Percentiles rank a stretch among this genome's conserved stretches.
These are phyloP conservation scores for Aegypius monachus DNA, from an alignment of 2,113 vertebrate genomes.

Conservation along the genomic window DNA sequence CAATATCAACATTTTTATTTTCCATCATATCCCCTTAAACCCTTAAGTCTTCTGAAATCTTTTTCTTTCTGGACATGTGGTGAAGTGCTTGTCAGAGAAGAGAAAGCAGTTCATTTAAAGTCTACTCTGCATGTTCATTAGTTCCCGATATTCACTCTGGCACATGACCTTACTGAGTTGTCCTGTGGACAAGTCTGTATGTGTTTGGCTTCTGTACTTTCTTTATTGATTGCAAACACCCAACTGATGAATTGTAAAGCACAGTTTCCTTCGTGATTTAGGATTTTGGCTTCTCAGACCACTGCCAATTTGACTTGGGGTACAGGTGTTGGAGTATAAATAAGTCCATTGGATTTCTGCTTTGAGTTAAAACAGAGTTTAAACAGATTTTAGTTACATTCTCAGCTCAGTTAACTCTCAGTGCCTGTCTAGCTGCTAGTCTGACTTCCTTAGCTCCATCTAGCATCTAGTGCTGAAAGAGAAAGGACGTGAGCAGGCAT, in stretches of 20 bases:
- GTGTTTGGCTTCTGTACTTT: background rate
- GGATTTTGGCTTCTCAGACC: background rate
- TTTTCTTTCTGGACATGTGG: background rate
- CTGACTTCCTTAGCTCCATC: background rate
- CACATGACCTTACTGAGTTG: background rate
- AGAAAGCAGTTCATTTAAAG: background rate
- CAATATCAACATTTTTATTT: slow-evolving; percentile 30
- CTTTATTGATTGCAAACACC: slow-evolving; percentile 8
- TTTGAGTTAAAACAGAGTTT: background rate
- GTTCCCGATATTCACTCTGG: background rate
- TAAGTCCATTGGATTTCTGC: background rate
- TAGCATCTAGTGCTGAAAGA: background rate
- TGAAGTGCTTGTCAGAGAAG: background rate
- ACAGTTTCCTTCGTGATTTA: background rate
- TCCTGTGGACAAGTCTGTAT: background rate
- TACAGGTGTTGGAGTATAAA: background rate
- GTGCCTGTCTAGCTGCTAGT: background rate
- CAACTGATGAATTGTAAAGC: background rate
- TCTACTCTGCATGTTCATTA: background rate
- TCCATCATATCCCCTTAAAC: background rate
- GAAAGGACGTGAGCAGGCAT: background rate
- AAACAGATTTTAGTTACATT: background rate
- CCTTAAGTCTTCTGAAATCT: background rate
- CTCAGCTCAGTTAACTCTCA: background rate
- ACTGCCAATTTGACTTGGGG: background rate